phyloP scores from a whole-genome alignment of 1,140 invertebrate genomes.

The Latrodectus geometricus region DNA sequence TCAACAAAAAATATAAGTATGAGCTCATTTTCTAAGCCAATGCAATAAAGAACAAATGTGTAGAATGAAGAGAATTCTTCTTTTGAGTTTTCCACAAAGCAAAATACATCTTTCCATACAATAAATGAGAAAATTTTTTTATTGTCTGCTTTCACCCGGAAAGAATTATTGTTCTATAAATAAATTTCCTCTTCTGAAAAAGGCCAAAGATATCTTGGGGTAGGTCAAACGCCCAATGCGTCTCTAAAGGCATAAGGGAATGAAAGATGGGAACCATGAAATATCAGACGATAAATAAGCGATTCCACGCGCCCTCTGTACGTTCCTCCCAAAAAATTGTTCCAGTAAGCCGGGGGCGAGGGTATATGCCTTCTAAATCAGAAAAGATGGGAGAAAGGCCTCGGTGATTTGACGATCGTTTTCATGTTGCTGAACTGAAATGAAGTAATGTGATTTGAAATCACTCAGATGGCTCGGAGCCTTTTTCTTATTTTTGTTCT shows the following conservation, averaged over 20 bases:
- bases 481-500: too few species aligned
- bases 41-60: too few species aligned
- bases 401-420: slow-evolving; percentile 52
- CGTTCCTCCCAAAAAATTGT: not conserved
- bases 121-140: slow-evolving; percentile 7
- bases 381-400: slow-evolving; percentile 9
- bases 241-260: slow-evolving; percentile 11
- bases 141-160: not conserved
- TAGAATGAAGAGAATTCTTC: too few species aligned
- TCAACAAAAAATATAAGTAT: too few species aligned
- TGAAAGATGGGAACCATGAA: slow-evolving; percentile 35
- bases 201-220: slow-evolving; percentile 2
- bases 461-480: too few species aligned
- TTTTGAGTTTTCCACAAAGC: too few species aligned
- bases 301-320: not conserved
- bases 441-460: slow-evolving; percentile 10
- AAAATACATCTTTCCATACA: not conserved
- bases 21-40: too few species aligned
- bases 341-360: not conserved
- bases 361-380: slow-evolving; percentile 26
- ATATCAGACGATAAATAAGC: slow-evolving; percentile 42
- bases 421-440: slow-evolving; percentile 32
- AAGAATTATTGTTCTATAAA: slow-evolving; percentile 50
- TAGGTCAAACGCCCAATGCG: slow-evolving; percentile 30
- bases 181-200: slow-evolving; percentile 10